Evolutionary conservation across 2,888 invertebrate species (phyloP), one percentile per base, ranked within the genome.

Genomic region (Gisinianus flammeolus): DNA sequence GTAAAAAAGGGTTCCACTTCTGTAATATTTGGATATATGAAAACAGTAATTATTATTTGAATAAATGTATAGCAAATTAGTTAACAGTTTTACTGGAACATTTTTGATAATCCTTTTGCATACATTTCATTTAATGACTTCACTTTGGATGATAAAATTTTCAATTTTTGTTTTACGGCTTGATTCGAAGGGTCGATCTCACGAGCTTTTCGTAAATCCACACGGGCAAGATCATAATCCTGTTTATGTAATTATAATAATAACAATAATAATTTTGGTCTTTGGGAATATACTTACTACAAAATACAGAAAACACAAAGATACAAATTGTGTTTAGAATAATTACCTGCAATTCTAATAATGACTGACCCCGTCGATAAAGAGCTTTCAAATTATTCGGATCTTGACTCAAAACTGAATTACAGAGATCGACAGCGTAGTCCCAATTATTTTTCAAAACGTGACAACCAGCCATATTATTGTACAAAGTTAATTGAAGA

Each of bases 381-480:
- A 90, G 85, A 0, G 89, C 89, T 82, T 90, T 89, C 5, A 89
- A 86, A 83, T 89, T 89, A 30, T 86, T 85, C 1, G 86, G 83
- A 52, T 89, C 88, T 69, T 87, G 85, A 8, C 81, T 79, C 44
- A 90, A 81, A 24, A 89, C 88, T 85, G 88, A 88, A 10, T 86
- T 86, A 87, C 88, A 93, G 16, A 94, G 89, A 56, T 90, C 88
- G 35, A 93, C 86, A 0, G 91, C 92, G 79, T 91, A 90, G 5
- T 91, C 89, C 86, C 91, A 93, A 82, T 92, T 91, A 12, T 91
- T 87, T 80, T 89, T 89, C 81, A 91, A 91, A 26, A 94, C 88
- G 84, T 94, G 92, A 86, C 95, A 94, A 67, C 93, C 92, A 0
- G 95, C 93, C 86, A 96, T 88, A 87, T 96, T 96, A 83, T 93